These are phyloP conservation scores for Tragelaphus eurycerus DNA, from an alignment of 2,797 vertebrate genomes.

Conservation along the genomic window DNA sequence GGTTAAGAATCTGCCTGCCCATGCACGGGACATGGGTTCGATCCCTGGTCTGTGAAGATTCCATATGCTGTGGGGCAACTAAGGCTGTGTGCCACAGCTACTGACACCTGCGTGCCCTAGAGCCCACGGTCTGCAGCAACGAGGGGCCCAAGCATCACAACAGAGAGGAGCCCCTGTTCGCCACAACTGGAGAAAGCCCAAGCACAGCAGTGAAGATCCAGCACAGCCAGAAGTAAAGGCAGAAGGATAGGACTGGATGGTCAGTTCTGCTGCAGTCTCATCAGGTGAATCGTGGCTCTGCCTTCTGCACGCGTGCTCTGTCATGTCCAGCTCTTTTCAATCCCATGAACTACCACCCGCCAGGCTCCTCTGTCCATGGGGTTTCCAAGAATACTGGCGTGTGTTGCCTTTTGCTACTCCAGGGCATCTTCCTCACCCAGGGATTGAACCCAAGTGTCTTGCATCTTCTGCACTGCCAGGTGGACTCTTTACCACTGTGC, in stretches of 20 bases:
- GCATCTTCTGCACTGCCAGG: background rate
- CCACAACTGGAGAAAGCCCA: background rate
- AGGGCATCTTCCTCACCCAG: background rate
- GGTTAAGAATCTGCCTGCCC: background rate
- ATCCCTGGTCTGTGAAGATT: background rate
- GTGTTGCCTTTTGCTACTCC: background rate
- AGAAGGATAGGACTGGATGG: background rate
- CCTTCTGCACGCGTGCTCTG: background rate
- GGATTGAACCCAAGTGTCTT: background rate
- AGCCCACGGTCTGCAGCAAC: background rate
- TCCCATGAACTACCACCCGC: accelerated
- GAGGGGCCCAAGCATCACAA: background rate
- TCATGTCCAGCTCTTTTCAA: background rate
- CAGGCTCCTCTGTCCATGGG: background rate
- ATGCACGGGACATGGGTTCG: background rate
- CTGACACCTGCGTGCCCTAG: background rate
- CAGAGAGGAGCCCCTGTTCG: background rate
- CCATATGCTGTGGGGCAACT: background rate
- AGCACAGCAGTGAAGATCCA: background rate
- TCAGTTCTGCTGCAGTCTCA: background rate
- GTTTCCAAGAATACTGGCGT: background rate
- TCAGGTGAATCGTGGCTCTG: background rate
- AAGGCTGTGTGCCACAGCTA: background rate
- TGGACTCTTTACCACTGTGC: background rate
- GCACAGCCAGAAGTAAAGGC: background rate